Conservation (phyloP, 2,797 vertebrate genomes). For the Pitangus sulphuratus region DNA sequence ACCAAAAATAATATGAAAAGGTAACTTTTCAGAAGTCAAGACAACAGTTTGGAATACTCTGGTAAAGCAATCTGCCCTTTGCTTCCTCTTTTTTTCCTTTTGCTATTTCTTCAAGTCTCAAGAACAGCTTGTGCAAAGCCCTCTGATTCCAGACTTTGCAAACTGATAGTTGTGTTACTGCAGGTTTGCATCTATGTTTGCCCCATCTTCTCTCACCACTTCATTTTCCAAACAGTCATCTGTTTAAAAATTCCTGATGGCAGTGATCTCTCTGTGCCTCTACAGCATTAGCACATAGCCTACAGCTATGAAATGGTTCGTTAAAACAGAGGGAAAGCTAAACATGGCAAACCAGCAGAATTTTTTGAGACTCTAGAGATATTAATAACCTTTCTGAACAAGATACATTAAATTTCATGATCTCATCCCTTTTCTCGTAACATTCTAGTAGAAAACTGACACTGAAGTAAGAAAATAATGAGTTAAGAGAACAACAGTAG, state of each 20-base stretch:
- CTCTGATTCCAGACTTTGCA: background rate
- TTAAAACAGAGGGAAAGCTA: background rate
- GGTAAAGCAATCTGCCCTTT: background rate
- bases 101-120: background rate
- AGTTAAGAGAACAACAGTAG: background rate
- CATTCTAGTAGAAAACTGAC: background rate
- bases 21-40: background rate
- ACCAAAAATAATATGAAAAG: background rate
- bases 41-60: background rate
- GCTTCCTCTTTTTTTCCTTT: background rate
- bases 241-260: constrained; percentile 13
- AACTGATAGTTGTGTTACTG: background rate
- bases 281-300: background rate
- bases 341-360: background rate
- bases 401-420: background rate
- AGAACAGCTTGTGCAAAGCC: background rate
- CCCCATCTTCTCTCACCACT: background rate
- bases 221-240: constrained; percentile 14
- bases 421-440: background rate
- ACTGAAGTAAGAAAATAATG: background rate
- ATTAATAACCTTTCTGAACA: background rate
- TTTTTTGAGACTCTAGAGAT: background rate
- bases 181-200: background rate
- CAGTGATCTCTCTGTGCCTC: background rate
- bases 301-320: background rate